phyloP scores from a whole-genome alignment of 1,140 invertebrate genomes.

The Drosophila malerkotliana region DNA sequence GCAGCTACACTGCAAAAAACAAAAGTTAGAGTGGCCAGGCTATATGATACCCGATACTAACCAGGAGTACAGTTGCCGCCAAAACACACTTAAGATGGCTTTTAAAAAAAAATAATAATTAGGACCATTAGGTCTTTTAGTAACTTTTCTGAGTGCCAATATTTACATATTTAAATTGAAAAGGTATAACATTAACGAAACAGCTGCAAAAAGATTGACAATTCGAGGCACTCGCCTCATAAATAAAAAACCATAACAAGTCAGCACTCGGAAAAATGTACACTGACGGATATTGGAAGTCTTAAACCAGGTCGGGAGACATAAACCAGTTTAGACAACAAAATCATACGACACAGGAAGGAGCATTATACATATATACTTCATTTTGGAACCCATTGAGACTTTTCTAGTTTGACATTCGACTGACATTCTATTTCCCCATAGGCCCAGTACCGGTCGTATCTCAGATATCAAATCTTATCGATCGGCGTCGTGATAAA shows the following conservation, averaged over 20 bases:
- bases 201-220: slow-evolving; percentile 2
- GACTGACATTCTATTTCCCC: slow-evolving; percentile 29
- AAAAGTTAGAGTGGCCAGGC: neutral
- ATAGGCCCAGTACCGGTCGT: neutral
- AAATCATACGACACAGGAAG: slow-evolving; percentile 18
- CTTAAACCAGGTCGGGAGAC: slow-evolving; percentile 21
- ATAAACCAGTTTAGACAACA: slow-evolving; percentile 57
- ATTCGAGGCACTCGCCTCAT: neutral
- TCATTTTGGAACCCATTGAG: neutral
- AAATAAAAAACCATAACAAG: neutral
- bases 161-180: neutral
- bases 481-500: slow-evolving; percentile 25
- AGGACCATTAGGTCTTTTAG: no score
- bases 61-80: no score
- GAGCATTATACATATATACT: neutral
- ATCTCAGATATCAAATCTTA: slow-evolving; percentile 46
- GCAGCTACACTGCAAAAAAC: slow-evolving; percentile 22
- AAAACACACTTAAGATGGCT: no score
- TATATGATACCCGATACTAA: neutral
- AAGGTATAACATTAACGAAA: neutral
- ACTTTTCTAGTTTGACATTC: slow-evolving; percentile 16
- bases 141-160: neutral
- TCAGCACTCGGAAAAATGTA: neutral
- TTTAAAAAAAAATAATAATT: no score
- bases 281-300: slow-evolving; percentile 22